phyloP scores from a whole-genome alignment of 2,888 invertebrate genomes.

The Andrena bicolor region DNA sequence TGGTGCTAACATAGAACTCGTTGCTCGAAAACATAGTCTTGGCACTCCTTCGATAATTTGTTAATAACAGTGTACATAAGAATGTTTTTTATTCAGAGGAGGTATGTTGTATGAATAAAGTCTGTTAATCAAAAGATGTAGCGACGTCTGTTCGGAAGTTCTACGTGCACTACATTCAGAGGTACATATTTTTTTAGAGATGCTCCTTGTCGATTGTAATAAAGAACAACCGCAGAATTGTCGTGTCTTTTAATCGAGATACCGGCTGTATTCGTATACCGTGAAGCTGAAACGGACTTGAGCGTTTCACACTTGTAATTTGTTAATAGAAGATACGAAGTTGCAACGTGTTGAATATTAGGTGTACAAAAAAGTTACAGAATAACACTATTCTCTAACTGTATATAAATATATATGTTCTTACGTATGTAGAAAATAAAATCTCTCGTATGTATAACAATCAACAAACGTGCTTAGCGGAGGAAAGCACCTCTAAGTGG shows the following conservation, averaged over 20 bases:
- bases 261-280: slow-evolving; percentile 5
- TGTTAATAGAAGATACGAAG: slow-evolving; percentile 14
- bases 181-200: slow-evolving; percentile 26
- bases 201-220: slow-evolving; percentile 34
- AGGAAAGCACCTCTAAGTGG: slow-evolving; percentile 18
- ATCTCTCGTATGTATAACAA: slow-evolving; percentile 52
- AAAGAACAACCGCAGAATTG: slow-evolving; percentile 1
- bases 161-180: slow-evolving; percentile 43
- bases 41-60: slow-evolving; percentile 29
- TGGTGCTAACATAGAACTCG: slow-evolving; percentile 43
- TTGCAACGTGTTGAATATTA: slow-evolving; percentile 36
- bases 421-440: slow-evolving; percentile 62
- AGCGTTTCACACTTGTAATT: slow-evolving; percentile 33
- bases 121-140: slow-evolving; percentile 35
- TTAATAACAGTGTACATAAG: slow-evolving; percentile 46
- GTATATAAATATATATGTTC: slow-evolving; percentile 48
- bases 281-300: slow-evolving; percentile 2
- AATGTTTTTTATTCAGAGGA: slow-evolving; percentile 43
- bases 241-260: slow-evolving; percentile 20
- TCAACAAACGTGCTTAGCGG: slow-evolving; percentile 41
- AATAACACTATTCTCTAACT: slow-evolving; percentile 32
- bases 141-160: slow-evolving; percentile 22
- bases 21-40: slow-evolving; percentile 22
- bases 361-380: slow-evolving; percentile 52
- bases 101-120: slow-evolving; percentile 36